phyloP scores from a whole-genome alignment of 2,113 vertebrate species.

The Malurus elegans region DNA sequence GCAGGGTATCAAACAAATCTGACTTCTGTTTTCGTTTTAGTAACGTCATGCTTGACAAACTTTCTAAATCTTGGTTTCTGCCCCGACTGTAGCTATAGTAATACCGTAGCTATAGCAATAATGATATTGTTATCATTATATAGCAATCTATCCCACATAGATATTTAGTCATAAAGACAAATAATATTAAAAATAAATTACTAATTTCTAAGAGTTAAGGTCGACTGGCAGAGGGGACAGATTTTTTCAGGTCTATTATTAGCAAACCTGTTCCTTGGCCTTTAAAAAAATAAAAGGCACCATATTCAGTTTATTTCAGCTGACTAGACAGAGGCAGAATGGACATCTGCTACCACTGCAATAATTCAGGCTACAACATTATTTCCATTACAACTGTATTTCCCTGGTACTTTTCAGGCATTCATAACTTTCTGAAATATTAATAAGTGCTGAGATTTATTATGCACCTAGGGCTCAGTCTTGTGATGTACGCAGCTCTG shows the following conservation, averaged over 20 bases:
- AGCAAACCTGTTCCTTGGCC: neutral
- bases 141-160: neutral
- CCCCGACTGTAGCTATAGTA: neutral
- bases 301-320: neutral
- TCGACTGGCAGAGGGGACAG: neutral
- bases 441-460: neutral
- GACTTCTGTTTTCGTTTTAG: neutral
- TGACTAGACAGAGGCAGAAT: neutral
- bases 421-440: constrained; percentile 32
- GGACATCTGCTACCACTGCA: neutral
- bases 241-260: neutral
- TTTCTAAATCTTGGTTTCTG: neutral
- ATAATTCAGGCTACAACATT: neutral
- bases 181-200: neutral
- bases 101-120: neutral
- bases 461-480: neutral
- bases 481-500: neutral
- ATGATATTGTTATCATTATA: neutral
- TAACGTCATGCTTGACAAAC: neutral
- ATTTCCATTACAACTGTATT: neutral
- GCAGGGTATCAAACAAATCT: neutral
- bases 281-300: neutral
- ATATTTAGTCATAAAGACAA: neutral
- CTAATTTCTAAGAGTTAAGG: neutral
- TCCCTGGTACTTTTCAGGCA: neutral